Base-by-base conservation (phyloP, 2,888 invertebrate species). In the Volucella zonaria region DNA sequence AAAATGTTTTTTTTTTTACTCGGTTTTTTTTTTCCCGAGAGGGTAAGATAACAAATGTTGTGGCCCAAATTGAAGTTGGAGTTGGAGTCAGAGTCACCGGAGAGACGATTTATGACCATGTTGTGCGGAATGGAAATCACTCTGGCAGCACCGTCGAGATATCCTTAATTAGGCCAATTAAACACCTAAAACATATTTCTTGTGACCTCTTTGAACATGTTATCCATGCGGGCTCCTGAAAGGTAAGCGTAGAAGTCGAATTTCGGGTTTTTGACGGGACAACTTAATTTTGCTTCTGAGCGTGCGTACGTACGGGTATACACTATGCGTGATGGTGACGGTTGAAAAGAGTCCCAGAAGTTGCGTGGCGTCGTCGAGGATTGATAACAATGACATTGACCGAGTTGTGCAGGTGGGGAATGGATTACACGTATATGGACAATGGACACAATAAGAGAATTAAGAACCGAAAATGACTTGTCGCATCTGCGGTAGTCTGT, bases 111-210 rank as follows among this genome's bases (percentile, higher is more conserved):
- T 85, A 73, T 77, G 85, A 81, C 23, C 81, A 81, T 81, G 77
- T 77, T 76, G 71, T 68, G 68, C 68, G 71, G 81, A 85, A 85
- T 85, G 76, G 56, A 77, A 81, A 85, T 85, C 81, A 81, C 67
- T 81, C 81, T 85, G 67, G 47, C 80, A 71, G 75, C 67, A 76
- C 59, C 71, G 78, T 52, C 51, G 68, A 77, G 81, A 81, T 81
- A 85, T 85, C 85, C 85, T 81, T 85, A 85, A 85, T 85, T 81
- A 81, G 80, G 68, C 81, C 76, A 85, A 85, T 85, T 81, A 85
- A 85, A 85, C 85, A 85, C 85, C 81, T 81, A 52, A 77, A 73
- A 77, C 81, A 81, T 81, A 80, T 76, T 81, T 85, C 56, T 81
- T 64, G 58, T 54, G 79, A 82, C 78, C 78, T 75, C 67, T 79